A percentile compares a stretch with the other conserved stretches of the same genome.
Evolutionary conservation across 2,113 vertebrate genomes (phyloP).

Genomic region (Paracanthobrama guichenoti): DNA sequence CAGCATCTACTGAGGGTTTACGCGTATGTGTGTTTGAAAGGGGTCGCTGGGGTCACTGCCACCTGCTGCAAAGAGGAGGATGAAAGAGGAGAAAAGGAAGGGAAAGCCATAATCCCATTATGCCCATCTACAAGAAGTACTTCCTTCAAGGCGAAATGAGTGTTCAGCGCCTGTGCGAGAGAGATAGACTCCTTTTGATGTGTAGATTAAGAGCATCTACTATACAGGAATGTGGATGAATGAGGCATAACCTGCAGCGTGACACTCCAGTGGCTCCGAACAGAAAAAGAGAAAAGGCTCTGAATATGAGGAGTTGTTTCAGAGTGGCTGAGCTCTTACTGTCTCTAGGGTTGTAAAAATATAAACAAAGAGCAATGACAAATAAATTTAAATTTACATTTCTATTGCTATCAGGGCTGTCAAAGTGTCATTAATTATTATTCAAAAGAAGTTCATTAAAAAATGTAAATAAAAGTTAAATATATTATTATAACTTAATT

Average conservation of each 20-base stretch:
- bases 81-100: constrained; percentile 3
- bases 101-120: constrained; percentile 32
- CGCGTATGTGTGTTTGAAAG: background rate
- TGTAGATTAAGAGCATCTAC: constrained; percentile 39
- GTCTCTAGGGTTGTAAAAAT: constrained; percentile 1
- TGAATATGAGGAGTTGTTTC: background rate
- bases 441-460: background rate
- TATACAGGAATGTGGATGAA: constrained; percentile 25
- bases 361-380: background rate
- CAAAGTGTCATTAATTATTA: background rate
- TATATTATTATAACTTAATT: background rate
- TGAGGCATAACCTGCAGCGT: constrained; percentile 23
- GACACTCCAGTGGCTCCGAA: constrained; percentile 1
- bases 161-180: constrained; percentile 15
- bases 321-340: background rate
- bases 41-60: constrained; percentile 16
- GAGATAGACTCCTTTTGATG: constrained; percentile 38
- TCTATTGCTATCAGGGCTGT: background rate
- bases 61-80: constrained; percentile 24
- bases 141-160: constrained; percentile 38
- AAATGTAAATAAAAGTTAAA: background rate
- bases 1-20: background rate
- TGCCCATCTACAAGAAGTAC: constrained; percentile 10
- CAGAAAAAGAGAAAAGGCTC: background rate
- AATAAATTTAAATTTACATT: background rate